These are phyloP conservation scores for Zapus hudsonius DNA, from an alignment of 2,113 vertebrate genomes.

Conservation along the genomic window DNA sequence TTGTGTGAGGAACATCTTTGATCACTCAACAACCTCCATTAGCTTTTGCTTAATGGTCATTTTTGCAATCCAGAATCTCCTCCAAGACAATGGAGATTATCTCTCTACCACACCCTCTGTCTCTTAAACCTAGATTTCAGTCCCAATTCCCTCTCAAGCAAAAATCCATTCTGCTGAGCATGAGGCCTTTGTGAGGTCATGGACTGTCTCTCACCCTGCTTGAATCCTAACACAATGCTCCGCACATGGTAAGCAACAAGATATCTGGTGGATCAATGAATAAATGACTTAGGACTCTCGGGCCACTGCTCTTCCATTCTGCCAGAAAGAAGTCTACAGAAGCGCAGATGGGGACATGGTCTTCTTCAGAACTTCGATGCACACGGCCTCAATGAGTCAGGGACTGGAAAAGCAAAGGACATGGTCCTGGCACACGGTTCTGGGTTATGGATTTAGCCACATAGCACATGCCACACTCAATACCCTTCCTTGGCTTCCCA, in stretches of 20 bases:
- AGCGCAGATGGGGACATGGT: not conserved
- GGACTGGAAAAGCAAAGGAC: not conserved
- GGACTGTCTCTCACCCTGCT: not conserved
- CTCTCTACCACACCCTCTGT: not conserved
- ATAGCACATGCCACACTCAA: not conserved
- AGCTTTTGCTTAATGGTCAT: not conserved
- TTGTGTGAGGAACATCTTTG: not conserved
- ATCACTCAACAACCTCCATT: not conserved
- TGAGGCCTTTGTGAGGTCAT: not conserved
- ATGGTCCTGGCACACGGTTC: not conserved
- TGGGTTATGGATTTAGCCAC: not conserved
- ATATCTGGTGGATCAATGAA: not conserved
- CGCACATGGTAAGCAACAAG: not conserved
- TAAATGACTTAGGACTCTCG: not conserved
- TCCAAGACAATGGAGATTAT: too few relatives aligned
- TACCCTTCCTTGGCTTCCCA: not conserved
- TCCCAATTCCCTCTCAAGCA: not conserved
- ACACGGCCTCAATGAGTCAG: not conserved
- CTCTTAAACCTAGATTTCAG: not conserved
- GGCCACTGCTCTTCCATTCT: not conserved
- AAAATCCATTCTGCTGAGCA: not conserved
- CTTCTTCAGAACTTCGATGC: not conserved
- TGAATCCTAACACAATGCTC: not conserved
- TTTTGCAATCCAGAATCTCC: not conserved
- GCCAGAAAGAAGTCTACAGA: not conserved